Base-by-base conservation (phyloP, 2,888 invertebrate genomes). In the Hipparchia semele region DNA sequence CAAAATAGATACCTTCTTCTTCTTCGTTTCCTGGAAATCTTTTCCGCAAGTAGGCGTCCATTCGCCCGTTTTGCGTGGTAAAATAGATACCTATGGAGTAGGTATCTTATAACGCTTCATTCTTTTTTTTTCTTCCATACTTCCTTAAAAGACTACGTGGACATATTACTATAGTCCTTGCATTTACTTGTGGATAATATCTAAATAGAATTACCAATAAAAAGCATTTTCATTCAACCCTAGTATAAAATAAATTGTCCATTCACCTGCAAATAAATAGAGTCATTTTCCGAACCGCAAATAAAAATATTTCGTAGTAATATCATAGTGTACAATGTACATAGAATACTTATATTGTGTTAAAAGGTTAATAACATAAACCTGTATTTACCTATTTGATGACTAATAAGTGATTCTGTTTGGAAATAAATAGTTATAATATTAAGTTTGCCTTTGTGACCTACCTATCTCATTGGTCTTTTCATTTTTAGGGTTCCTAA, bases 181-280 rank as follows among this genome's bases (percentile, higher is more conserved):
- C 23, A 23, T 23, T 23, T 23, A 23, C 23, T 23, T 23, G 23
- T 23, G 1, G 23, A 23, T 39, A 39, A 5, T 39, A 39, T 39
- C 39, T 39, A 39, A 39, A 39, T 39, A 39, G 39, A 39, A 39
- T 39, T n/a, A 54, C n/a, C 6, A 54, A 6, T 54, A n/a, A n/a
- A 54, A 53, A 53, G 10, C 7, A 54, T 51, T 53, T 23, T 51
- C n/a, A 59, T 72, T 58, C 68, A 45, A 56, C 58, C 51, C 53
- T 45, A 67, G 39, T 33, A 71, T 71, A 64, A 72, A 72, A 61
- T 72, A 72, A 70, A 74, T 67, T 64, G 68, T 65, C 60, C 67
- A 72, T 74, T 72, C 67, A 76, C 13, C 65, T 62, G 23, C 59
- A 54, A 66, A 71, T 69, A 56, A 71, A 33, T 23, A 33, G 46